These are phyloP conservation scores for Alces alces DNA, from an alignment of 2,113 vertebrate species.

Conservation along the genomic window DNA sequence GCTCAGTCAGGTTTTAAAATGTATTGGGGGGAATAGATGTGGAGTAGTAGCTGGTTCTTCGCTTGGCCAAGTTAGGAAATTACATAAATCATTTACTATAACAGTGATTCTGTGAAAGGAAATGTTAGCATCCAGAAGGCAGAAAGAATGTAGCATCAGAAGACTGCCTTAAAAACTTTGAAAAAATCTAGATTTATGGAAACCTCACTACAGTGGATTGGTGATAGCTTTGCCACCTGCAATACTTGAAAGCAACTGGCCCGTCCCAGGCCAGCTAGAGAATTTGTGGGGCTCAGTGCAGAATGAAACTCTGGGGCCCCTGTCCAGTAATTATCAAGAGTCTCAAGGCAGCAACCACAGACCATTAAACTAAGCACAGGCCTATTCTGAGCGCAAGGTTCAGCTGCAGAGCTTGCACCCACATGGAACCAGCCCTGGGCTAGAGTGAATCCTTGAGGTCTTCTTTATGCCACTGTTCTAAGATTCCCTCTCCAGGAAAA, in stretches of 20 bases:
- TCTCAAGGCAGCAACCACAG: neutral
- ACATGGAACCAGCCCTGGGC: fast-evolving
- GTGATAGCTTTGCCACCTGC: neutral
- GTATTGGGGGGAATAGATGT: neutral
- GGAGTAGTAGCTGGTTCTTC: neutral
- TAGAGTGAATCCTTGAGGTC: fast-evolving
- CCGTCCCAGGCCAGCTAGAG: neutral
- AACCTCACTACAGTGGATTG: fast-evolving
- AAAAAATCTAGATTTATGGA: neutral
- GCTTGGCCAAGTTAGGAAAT: neutral
- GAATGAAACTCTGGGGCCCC: too few relatives aligned
- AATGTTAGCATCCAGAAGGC: neutral
- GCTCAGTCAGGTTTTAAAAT: neutral
- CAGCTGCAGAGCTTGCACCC: fast-evolving
- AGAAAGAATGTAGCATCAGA: neutral
- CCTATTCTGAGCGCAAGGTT: neutral
- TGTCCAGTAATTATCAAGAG: neutral
- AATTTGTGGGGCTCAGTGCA: neutral
- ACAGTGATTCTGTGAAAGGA: neutral
- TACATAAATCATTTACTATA: neutral
- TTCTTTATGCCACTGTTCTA: neutral
- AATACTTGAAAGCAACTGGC: neutral
- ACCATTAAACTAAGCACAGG: fast-evolving
- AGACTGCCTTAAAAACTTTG: neutral
- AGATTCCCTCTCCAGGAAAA: neutral